Conservation (phyloP, 2,797 vertebrate genomes). For the Tenualosa thibaudeaui region DNA sequence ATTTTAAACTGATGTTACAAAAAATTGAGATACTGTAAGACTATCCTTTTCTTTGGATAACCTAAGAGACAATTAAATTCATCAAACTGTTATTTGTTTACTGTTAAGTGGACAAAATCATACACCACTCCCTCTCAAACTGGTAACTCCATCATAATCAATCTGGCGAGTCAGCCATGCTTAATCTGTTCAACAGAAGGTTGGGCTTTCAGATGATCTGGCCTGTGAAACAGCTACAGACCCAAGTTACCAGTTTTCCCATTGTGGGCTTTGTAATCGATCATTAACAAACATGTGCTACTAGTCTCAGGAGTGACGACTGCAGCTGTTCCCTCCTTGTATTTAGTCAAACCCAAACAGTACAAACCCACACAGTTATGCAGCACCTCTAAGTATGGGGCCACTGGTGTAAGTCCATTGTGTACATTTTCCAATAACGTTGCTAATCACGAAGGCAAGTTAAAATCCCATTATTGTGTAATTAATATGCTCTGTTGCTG, state of each 20-base stretch:
- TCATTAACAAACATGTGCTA: conserved; percentile 75
- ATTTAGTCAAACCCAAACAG: conserved; percentile 13
- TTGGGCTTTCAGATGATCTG: conserved; percentile 57
- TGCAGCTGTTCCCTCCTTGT: conserved; percentile 73
- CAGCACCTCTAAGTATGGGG: not conserved
- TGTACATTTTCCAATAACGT: not conserved
- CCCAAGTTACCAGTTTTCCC: conserved; percentile 58
- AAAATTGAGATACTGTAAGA: not conserved
- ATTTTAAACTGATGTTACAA: not conserved
- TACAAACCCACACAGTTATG: not conserved
- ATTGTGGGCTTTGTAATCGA: conserved; percentile 70
- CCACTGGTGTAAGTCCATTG: too few species aligned
- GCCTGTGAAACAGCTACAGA: conserved; percentile 60
- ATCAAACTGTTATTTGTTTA: not conserved
- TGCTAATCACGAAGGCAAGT: not conserved
- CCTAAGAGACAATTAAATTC: not conserved
- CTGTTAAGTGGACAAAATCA: too few species aligned
- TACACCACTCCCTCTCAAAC: conserved; percentile 23
- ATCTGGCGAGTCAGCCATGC: conserved; percentile 50
- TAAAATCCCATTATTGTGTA: not conserved
- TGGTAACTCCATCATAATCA: conserved; percentile 55
- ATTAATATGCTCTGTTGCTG: not conserved
- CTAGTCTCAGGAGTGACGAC: conserved; percentile 55
- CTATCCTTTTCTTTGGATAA: not conserved
- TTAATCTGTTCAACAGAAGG: conserved; percentile 71